A percentile compares a stretch with the other conserved stretches of the same genome.
Evolutionary conservation across 2,888 invertebrate species (phyloP).

Genomic region (Elmis aenea): DNA sequence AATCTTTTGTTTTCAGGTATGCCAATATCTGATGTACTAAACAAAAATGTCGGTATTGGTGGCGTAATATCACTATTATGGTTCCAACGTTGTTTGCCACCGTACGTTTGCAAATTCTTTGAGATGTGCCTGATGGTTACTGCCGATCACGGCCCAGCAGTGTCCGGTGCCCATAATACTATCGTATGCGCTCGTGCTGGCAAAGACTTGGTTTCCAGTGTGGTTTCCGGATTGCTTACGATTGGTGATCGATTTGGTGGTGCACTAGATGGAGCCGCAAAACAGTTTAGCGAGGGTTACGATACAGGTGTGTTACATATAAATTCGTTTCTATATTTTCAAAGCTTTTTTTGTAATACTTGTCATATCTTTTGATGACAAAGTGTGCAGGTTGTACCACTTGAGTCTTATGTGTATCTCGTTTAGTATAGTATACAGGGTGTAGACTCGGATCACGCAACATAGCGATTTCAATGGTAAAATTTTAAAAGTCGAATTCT

Average conservation of each 20-base stretch:
- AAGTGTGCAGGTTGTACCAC: no score
- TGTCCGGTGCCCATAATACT: conserved; percentile 97
- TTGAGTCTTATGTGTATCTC: no score
- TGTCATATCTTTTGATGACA: no score
- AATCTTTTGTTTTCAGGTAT: conserved; percentile 36
- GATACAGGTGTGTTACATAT: conserved; percentile 61
- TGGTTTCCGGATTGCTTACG: conserved; percentile 90
- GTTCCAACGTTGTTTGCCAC: conserved; percentile 96
- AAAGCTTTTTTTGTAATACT: no score
- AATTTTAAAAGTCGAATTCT: no score
- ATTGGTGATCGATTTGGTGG: conserved; percentile 99
- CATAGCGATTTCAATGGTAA: no score
- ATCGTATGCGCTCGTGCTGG: conserved; percentile 97
- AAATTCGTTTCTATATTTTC: not conserved
- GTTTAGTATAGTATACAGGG: no score
- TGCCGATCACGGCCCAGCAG: conserved; percentile 98
- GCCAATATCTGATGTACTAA: conserved; percentile 80
- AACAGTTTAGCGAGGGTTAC: conserved; percentile 94
- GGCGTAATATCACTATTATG: conserved; percentile 95
- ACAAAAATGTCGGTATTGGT: conserved; percentile 93
- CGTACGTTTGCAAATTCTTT: conserved; percentile 93
- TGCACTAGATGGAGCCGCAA: conserved; percentile 95
- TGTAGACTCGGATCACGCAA: no score
- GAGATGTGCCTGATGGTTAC: conserved; percentile 99
- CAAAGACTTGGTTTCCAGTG: conserved; percentile 93